These are phyloP conservation scores for Hylaea fasciaria DNA, from an alignment of 2,888 invertebrate species.

Conservation along the genomic window DNA sequence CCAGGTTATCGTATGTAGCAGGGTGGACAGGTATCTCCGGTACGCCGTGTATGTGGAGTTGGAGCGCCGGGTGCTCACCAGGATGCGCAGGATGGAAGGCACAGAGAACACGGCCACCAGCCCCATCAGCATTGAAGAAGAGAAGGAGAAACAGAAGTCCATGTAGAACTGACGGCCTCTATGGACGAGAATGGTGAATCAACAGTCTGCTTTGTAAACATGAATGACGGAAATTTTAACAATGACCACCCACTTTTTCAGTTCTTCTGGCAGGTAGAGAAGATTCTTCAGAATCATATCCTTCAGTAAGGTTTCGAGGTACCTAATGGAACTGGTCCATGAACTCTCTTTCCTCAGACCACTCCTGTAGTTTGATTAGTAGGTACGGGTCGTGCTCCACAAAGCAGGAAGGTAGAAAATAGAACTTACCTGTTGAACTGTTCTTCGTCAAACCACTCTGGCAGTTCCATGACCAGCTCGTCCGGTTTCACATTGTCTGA, in stretches of 20 bases:
- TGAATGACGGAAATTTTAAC: no score
- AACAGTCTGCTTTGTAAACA: no score
- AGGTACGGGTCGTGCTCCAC: no score
- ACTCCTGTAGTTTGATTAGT: no score
- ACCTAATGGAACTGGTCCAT: no score
- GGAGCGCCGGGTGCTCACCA: slow-evolving; percentile 90
- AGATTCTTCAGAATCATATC: no score
- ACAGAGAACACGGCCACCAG: slow-evolving; percentile 90
- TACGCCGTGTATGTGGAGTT: slow-evolving; percentile 88
- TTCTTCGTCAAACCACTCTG: slow-evolving; percentile 88
- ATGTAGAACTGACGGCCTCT: slow-evolving; percentile 91
- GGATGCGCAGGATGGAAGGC: slow-evolving; percentile 89
- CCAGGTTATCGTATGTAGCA: slow-evolving; percentile 91
- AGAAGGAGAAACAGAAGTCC: slow-evolving; percentile 88
- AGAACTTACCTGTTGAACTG: slow-evolving; percentile 86
- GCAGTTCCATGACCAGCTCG: slow-evolving; percentile 81
- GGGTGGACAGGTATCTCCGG: slow-evolving; percentile 91
- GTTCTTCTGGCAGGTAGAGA: no score
- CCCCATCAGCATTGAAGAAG: slow-evolving; percentile 90
- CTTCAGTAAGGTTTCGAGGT: no score
- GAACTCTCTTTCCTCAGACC: no score
- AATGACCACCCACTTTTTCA: no score
- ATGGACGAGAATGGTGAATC: slow-evolving; percentile 44
- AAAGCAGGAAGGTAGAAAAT: background rate
- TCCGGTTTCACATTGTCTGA: slow-evolving; percentile 74